A percentile compares a stretch with the other conserved stretches of the same genome.
These are phyloP conservation scores for Amia ocellicauda DNA, from an alignment of 2,113 vertebrate genomes.

Conservation along the genomic window DNA sequence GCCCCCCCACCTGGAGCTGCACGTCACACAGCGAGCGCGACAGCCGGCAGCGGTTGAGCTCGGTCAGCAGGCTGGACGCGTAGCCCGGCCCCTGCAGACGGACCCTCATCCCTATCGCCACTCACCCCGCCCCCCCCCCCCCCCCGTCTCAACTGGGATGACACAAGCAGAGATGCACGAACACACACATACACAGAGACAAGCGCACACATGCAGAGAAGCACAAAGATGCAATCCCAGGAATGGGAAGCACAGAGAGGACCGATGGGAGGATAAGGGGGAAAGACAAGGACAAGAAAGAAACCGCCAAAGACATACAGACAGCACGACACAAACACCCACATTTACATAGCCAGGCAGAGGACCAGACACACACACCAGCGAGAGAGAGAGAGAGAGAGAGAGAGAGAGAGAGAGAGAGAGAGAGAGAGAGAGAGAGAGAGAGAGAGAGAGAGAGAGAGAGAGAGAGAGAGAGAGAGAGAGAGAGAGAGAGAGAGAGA, in stretches of 20 bases:
- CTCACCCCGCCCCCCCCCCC: constrained; percentile 43
- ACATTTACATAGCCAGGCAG: too few relatives aligned
- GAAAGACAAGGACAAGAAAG: too few relatives aligned
- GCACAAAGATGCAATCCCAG: too few relatives aligned
- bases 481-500: accelerated
- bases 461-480: neutral
- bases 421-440: accelerated
- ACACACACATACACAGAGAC: neutral
- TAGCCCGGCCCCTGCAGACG: constrained; percentile 88
- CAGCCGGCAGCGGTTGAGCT: constrained; percentile 88
- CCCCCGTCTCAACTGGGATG: constrained; percentile 24
- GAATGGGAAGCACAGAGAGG: too few relatives aligned
- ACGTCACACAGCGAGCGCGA: constrained; percentile 88
- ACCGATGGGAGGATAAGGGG: too few relatives aligned
- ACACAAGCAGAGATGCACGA: neutral
- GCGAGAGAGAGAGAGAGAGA: neutral
- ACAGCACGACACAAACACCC: too few relatives aligned
- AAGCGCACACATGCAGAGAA: too few relatives aligned
- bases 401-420: too few relatives aligned
- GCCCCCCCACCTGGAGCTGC: constrained; percentile 83
- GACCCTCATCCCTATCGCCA: constrained; percentile 91
- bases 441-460: neutral
- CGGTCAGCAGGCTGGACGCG: constrained; percentile 82
- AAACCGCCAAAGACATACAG: too few relatives aligned
- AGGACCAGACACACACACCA: constrained; percentile 28